Conservation (phyloP, 2,888 invertebrate species). For the Plebejus melissa region DNA sequence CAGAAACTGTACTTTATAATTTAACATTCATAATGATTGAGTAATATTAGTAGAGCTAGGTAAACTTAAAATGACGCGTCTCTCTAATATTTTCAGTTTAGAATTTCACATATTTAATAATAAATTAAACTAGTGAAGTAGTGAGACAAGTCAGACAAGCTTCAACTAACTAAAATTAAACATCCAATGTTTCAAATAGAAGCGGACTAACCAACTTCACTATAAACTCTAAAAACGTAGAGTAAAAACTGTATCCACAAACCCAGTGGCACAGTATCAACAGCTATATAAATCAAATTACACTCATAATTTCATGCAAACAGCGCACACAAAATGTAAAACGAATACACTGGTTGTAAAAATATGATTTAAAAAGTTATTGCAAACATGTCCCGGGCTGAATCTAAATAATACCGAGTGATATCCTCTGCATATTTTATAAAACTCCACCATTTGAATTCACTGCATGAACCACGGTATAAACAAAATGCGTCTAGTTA, state of each 20-base stretch:
- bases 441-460: constrained; percentile 53
- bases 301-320: constrained; percentile 5
- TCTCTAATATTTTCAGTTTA: too few species aligned
- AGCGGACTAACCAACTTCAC: background rate
- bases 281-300: constrained; percentile 7
- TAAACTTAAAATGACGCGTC: too few species aligned
- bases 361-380: constrained; percentile 38
- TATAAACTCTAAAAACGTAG: background rate
- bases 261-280: background rate
- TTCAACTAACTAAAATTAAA: background rate
- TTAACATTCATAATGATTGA: too few species aligned
- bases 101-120: too few species aligned
- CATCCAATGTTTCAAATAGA: background rate
- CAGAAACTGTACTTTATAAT: too few species aligned
- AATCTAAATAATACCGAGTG: constrained; percentile 49
- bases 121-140: too few species aligned
- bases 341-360: constrained; percentile 31
- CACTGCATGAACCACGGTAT: constrained; percentile 54
- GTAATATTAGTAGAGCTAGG: too few species aligned
- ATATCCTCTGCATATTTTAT: constrained; percentile 48
- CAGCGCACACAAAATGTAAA: background rate
- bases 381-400: constrained; percentile 35
- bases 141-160: too few species aligned
- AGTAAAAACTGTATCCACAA: background rate
- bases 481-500: constrained; percentile 43